A percentile compares a stretch with the other conserved stretches of the same genome.
phyloP scores from a whole-genome alignment of 2,888 invertebrate genomes.

The Andrena flavipes region DNA sequence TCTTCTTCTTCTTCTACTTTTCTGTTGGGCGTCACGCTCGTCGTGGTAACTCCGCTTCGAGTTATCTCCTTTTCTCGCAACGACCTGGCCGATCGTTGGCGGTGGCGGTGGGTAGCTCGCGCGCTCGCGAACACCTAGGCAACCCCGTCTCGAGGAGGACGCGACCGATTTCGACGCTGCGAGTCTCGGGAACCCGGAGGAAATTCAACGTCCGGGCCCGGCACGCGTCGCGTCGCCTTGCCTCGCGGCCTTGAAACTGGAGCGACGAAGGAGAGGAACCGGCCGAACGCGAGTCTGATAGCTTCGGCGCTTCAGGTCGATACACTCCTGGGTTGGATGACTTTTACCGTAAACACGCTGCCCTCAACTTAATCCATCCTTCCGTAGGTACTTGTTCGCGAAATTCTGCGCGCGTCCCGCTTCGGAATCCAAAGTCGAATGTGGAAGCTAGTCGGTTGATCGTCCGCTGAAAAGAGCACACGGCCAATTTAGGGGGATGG shows the following conservation, averaged over 20 bases:
- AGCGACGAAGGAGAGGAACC: slow-evolving; percentile 22
- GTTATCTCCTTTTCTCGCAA: slow-evolving; percentile 65
- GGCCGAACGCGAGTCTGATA: slow-evolving; percentile 11
- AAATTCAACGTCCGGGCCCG: slow-evolving; percentile 20
- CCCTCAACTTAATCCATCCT: slow-evolving; percentile 11
- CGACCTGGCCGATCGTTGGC: slow-evolving; percentile 52
- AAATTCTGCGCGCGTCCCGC: too few species aligned
- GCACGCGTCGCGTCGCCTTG: not conserved
- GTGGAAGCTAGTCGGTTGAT: not conserved
- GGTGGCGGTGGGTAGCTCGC: slow-evolving; percentile 16
- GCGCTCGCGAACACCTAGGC: slow-evolving; percentile 49
- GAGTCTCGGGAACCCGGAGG: slow-evolving; percentile 18
- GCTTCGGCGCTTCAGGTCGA: slow-evolving; percentile 58
- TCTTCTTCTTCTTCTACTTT: slow-evolving; percentile 40
- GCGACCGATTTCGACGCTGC: slow-evolving; percentile 29
- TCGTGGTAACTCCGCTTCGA: slow-evolving; percentile 63
- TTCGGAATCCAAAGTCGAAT: too few species aligned
- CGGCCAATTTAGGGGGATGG: not conserved
- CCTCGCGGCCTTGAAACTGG: slow-evolving; percentile 50
- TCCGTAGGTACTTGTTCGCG: not conserved
- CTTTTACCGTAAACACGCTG: slow-evolving; percentile 64
- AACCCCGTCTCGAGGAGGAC: slow-evolving; percentile 8
- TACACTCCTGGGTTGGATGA: slow-evolving; percentile 63
- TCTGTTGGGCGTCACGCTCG: slow-evolving; percentile 47
- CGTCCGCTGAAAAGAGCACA: not conserved